Base-by-base conservation (phyloP, 2,797 vertebrate genomes). In the Adelosebastes latens region DNA sequence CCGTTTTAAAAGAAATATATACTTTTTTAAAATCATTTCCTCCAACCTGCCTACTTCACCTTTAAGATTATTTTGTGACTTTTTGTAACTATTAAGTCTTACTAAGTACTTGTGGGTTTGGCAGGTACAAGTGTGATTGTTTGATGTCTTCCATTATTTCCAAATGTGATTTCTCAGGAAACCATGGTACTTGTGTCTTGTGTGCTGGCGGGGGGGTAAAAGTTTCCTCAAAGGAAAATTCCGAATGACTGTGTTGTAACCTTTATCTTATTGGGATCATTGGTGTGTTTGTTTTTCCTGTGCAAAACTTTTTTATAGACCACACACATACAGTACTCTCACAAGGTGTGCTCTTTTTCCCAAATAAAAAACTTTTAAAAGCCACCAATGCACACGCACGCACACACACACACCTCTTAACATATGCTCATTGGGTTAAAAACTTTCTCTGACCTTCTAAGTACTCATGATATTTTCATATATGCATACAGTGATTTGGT, bases 181-280 rank as follows among this genome's bases (percentile, higher is more conserved):
- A 12, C 6, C 12, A 22, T 63, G 34, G 2, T 39, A 39, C 61
- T 24, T 42, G 39, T 55, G 42, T 55, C 10, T 14, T 34, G 32
- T 72, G 71, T 56, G 56, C 32, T 68, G 61, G 55, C 42, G 16
- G 32, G 2, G 16, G 16, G 7, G 52, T 61, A 29, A 78, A 42
- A 61, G 46, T 77, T 79, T 70, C 68, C 63, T 68, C 5, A 65
- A 64, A 63, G 81, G 74, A 88, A 82, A 87, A 72, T 73, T 24
- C 5, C 36, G 22, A 59, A 52, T 82, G 52, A 64, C 24, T 74
- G 8, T 65, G 34, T 18, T 29, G 6, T 58, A 72, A 82, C 72
- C 55, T 79, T 77, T 73, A 55, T 56, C 62, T 80, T 61, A 80
- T 56, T 77, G 62, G 75, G 83, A 79, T 87, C 82, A 74, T 25